Conservation (phyloP, 2,888 invertebrate genomes). For the Parthenolecanium corni region DNA sequence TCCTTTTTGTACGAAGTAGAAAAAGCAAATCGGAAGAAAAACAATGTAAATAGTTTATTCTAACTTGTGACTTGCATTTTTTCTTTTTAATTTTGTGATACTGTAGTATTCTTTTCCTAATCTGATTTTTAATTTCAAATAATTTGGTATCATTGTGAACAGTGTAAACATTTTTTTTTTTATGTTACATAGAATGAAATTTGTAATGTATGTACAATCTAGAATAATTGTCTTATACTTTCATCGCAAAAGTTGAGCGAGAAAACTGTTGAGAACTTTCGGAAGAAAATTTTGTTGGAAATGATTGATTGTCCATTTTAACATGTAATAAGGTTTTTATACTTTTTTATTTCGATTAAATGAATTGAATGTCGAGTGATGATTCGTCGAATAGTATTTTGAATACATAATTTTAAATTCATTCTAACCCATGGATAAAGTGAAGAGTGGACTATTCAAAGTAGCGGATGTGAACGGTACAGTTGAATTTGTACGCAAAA, state of each 20-base stretch:
- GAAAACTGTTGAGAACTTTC: not conserved
- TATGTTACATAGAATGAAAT: not conserved
- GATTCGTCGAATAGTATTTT: too few species aligned
- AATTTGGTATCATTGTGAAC: not conserved
- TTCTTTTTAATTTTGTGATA: too few species aligned
- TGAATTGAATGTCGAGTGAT: constrained; percentile 1
- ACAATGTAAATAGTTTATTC: too few species aligned
- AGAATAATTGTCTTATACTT: not conserved
- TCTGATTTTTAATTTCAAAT: too few species aligned
- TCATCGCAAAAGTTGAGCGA: constrained; percentile 1
- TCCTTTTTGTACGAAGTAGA: not conserved
- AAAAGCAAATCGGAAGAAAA: too few species aligned
- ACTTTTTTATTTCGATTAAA: constrained; percentile 19
- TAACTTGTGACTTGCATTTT: too few species aligned
- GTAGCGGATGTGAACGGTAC: too few species aligned
- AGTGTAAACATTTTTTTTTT: not conserved
- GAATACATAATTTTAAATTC: too few species aligned
- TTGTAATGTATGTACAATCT: not conserved
- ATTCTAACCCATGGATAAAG: too few species aligned
- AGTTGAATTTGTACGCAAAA: too few species aligned
- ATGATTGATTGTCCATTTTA: constrained; percentile 11
- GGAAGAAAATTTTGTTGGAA: not conserved
- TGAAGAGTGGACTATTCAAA: too few species aligned
- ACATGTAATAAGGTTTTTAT: constrained; percentile 16
- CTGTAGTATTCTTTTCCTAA: too few species aligned